Percentiles rank a stretch among this genome's conserved stretches.
phyloP scores from a whole-genome alignment of 2,888 invertebrate genomes.

The Cephus pygmeus region DNA sequence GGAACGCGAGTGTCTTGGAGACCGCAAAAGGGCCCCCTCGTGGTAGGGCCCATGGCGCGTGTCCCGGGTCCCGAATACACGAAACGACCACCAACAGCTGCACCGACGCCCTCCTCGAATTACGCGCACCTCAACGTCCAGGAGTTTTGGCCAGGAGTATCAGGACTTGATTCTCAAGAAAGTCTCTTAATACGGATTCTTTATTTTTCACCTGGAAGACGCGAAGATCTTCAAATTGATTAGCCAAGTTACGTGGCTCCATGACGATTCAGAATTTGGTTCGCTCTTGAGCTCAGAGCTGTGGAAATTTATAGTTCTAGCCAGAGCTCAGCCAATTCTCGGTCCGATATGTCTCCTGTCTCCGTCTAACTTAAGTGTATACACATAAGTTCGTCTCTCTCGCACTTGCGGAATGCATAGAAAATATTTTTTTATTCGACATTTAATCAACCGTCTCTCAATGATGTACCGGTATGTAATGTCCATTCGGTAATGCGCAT shows the following conservation, averaged over 20 bases:
- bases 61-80: neutral
- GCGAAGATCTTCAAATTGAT: neutral
- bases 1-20: conserved; percentile 30
- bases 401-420: neutral
- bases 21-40: conserved; percentile 29
- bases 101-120: neutral
- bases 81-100: neutral
- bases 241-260: neutral
- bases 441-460: neutral
- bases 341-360: neutral
- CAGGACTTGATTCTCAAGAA: neutral
- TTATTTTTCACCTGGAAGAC: neutral
- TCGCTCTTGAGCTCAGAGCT: neutral
- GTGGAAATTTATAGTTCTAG: neutral
- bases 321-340: no score
- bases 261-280: neutral
- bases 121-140: neutral
- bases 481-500: neutral
- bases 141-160: neutral
- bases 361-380: neutral
- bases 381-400: neutral
- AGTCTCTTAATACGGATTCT: neutral
- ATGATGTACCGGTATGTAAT: neutral
- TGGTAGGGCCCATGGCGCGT: neutral
- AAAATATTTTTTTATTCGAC: neutral